Evolutionary conservation across 2,113 vertebrate species (phyloP).

Genomic region (Sinocyclocheilus rhinocerous): DNA sequence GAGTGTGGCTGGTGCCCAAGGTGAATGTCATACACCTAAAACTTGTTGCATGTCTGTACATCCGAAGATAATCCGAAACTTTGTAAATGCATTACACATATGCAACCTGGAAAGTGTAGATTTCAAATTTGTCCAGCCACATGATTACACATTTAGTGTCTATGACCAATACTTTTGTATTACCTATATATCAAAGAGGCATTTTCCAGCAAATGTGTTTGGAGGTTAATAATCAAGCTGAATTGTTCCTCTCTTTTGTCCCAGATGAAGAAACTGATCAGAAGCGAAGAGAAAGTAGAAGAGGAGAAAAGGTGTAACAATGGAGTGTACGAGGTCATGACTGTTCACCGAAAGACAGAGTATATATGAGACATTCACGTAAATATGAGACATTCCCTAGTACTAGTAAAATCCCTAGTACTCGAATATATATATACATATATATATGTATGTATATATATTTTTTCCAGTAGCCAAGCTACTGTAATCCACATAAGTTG

Average conservation of each 20-base stretch:
- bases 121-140: neutral
- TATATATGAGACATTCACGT: neutral
- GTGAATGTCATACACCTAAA: conserved; percentile 9
- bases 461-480: no score
- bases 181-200: neutral
- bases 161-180: neutral
- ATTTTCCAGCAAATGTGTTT: neutral
- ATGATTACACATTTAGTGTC: neutral
- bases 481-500: no score
- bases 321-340: conserved; percentile 26
- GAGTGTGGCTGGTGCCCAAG: conserved; percentile 29
- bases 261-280: neutral
- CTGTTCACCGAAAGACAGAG: neutral
- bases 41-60: no score
- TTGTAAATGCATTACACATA: neutral
- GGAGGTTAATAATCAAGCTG: neutral
- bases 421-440: neutral
- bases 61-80: neutral
- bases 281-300: neutral
- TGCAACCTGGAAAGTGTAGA: neutral
- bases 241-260: neutral
- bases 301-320: neutral
- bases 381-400: neutral
- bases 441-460: neutral
- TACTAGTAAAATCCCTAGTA: neutral